Conservation (phyloP, 2,113 vertebrate species). For the Dicerorhinus sumatrensis region DNA sequence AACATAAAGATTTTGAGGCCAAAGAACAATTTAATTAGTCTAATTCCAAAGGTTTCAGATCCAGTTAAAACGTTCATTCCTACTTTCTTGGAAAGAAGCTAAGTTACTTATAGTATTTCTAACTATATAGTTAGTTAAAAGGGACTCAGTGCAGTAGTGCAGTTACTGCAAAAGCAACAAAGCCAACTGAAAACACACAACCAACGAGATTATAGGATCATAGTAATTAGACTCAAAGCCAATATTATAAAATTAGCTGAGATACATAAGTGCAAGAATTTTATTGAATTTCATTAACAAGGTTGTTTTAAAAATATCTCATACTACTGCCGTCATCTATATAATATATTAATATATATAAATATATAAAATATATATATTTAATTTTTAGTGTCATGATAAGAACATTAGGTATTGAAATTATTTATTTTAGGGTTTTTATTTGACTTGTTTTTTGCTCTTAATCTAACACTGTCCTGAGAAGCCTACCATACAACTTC, state of each 20-base stretch:
- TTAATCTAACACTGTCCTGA: background rate
- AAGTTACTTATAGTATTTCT: background rate
- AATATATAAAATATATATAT: background rate
- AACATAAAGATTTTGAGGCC: background rate
- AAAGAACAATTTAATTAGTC: background rate
- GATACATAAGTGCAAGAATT: background rate
- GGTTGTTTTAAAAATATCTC: background rate
- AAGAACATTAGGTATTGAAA: background rate
- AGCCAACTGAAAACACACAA: background rate
- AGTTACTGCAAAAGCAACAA: background rate
- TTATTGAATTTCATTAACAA: background rate
- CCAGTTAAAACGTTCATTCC: background rate
- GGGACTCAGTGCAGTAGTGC: background rate
- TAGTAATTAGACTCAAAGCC: background rate
- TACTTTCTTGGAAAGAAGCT: slow-evolving; percentile 3
- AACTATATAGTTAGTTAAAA: background rate
- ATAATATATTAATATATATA: background rate
- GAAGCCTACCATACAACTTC: background rate
- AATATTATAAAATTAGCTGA: background rate
- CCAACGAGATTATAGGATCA: background rate
- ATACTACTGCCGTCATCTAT: background rate
- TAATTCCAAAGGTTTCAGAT: background rate
- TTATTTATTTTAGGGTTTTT: background rate
- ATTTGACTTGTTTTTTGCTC: slow-evolving; percentile 9
- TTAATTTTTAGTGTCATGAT: background rate